Conservation (phyloP, 1,140 invertebrate species). For the Rhynchophorus ferrugineus region DNA sequence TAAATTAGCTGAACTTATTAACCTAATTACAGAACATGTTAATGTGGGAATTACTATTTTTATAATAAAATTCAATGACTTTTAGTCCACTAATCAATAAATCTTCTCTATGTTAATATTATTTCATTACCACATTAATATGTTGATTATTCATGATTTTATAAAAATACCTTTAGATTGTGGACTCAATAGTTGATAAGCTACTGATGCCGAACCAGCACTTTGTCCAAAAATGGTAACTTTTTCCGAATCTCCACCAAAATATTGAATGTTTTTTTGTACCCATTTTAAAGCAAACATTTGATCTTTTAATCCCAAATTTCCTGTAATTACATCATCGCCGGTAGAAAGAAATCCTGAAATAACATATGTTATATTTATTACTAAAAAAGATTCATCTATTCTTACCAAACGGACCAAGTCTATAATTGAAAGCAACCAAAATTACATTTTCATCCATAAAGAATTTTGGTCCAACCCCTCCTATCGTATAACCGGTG, state of each 20-base stretch:
- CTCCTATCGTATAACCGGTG: constrained; percentile 6
- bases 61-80: too few relatives aligned
- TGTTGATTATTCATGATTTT: too few relatives aligned
- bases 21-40: too few relatives aligned
- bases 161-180: constrained; percentile 3
- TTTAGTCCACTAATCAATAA: too few relatives aligned
- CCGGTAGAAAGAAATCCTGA: constrained; percentile 11
- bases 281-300: constrained; percentile 13
- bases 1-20: too few relatives aligned
- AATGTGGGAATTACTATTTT: too few relatives aligned
- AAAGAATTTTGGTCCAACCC: constrained; percentile 11
- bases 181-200: constrained; percentile 8
- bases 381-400: background rate
- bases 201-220: constrained; percentile 8
- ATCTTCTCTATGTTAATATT: too few relatives aligned
- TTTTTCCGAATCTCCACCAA: constrained; percentile 12
- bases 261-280: constrained; percentile 9
- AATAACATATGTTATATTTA: too few relatives aligned
- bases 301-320: constrained; percentile 14
- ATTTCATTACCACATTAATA: too few relatives aligned
- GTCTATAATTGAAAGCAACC: constrained; percentile 12
- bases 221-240: constrained; percentile 14
- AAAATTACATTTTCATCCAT: constrained; percentile 15
- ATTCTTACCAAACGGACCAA: constrained; percentile 16
- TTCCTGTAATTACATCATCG: constrained; percentile 4